Percentiles rank a stretch among this genome's conserved stretches.
phyloP scores from a whole-genome alignment of 1,140 invertebrate genomes.

The Drosophila quadrilineata region DNA sequence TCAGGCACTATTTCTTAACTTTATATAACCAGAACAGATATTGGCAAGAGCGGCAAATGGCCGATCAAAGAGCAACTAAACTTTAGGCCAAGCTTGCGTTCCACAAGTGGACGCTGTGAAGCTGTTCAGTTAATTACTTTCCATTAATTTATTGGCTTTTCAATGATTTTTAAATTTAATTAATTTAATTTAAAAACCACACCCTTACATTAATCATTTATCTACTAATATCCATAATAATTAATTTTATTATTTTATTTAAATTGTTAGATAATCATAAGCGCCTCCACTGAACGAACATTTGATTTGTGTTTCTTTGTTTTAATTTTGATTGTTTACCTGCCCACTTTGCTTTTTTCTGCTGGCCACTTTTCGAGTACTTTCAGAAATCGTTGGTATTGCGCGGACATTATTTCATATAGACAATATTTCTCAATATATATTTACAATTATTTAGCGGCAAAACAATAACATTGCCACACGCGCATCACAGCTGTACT shows the following conservation, averaged over 20 bases:
- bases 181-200: no score
- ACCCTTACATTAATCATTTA: no score
- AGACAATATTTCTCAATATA: neutral
- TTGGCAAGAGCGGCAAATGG: no score
- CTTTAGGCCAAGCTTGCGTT: no score
- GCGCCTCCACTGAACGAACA: constrained; percentile 48
- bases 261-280: constrained; percentile 62
- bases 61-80: no score
- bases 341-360: constrained; percentile 87
- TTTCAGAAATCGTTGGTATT: constrained; percentile 88
- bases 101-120: no score
- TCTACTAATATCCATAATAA: neutral
- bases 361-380: constrained; percentile 91
- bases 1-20: neutral
- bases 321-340: constrained; percentile 82
- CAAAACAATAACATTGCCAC: constrained; percentile 47
- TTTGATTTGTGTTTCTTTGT: constrained; percentile 23
- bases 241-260: neutral
- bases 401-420: constrained; percentile 82
- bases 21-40: neutral
- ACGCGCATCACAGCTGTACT: constrained; percentile 23
- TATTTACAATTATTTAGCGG: constrained; percentile 25
- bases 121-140: no score
- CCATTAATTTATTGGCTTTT: no score
- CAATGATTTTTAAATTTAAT: no score